These are phyloP conservation scores for Drosophila repleta DNA, from an alignment of 1,140 invertebrate species.

Conservation along the genomic window DNA sequence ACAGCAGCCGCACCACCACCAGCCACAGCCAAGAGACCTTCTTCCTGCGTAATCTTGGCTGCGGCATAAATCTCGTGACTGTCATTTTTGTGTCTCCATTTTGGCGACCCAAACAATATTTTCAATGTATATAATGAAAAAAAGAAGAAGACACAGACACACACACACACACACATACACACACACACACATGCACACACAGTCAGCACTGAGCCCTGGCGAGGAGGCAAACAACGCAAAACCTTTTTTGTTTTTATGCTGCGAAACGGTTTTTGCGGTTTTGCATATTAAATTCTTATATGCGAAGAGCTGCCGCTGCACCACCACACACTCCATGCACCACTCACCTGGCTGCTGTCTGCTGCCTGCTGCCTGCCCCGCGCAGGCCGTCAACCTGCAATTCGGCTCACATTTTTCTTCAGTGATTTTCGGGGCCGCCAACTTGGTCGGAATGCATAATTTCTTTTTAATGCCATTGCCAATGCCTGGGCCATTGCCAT, in stretches of 20 bases:
- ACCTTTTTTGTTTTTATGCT: conserved; percentile 34
- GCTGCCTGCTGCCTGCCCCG: not conserved
- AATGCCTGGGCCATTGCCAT: conserved; percentile 16
- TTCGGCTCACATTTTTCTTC: conserved; percentile 70
- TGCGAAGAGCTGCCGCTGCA: conserved; percentile 35
- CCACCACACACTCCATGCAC: not conserved
- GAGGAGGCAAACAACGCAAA: conserved; percentile 11
- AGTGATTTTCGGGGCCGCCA: conserved; percentile 79
- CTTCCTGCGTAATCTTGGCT: conserved; percentile 74
- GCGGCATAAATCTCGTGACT: conserved; percentile 80
- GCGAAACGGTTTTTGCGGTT: conserved; percentile 80
- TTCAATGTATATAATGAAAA: conserved; percentile 77
- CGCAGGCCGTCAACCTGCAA: not conserved
- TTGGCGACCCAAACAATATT: conserved; percentile 83
- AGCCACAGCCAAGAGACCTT: not conserved
- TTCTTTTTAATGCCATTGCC: conserved; percentile 81
- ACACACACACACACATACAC: conserved; percentile 29
- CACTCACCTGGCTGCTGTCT: no score
- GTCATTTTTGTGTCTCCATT: conserved; percentile 83
- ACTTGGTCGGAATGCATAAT: conserved; percentile 82
- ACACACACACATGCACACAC: conserved; percentile 41
- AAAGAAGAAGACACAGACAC: conserved; percentile 56
- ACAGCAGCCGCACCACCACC: conserved; percentile 3
- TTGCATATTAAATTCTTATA: conserved; percentile 82
- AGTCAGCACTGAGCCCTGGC: conserved; percentile 12